Percentiles rank a stretch among this genome's conserved stretches.
Conservation (phyloP, 2,797 vertebrate genomes). For the Chelon auratus region DNA sequence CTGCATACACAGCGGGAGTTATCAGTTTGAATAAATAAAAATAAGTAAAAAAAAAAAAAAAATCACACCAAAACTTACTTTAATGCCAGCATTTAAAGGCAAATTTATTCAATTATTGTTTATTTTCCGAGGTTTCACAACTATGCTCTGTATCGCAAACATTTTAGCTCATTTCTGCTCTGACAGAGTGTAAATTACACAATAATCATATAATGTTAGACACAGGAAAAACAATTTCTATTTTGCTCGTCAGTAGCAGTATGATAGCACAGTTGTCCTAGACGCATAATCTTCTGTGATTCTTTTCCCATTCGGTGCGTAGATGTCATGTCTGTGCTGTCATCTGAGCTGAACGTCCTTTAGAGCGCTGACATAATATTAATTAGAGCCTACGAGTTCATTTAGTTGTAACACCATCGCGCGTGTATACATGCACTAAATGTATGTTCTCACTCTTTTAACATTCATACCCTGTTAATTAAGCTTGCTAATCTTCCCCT, state of each 20-base stretch:
- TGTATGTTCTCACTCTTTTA: conserved; percentile 88
- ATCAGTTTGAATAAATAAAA: background rate
- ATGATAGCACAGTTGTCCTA: conserved; percentile 30
- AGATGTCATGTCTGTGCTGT: conserved; percentile 87
- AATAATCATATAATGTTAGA: background rate
- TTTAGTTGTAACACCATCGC: conserved; percentile 91
- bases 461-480: conserved; percentile 99
- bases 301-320: conserved; percentile 77
- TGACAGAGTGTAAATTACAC: background rate
- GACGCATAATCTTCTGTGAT: conserved; percentile 55
- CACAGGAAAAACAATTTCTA: conserved; percentile 10
- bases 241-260: conserved; percentile 4
- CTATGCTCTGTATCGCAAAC: background rate
- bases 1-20: too few relatives aligned
- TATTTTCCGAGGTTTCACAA: background rate
- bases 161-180: background rate
- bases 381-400: conserved; percentile 98
- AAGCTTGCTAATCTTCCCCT: conserved; percentile 98
- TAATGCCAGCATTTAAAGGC: background rate
- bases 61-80: background rate
- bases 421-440: conserved; percentile 78
- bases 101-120: background rate
- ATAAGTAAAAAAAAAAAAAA: background rate
- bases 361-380: conserved; percentile 93
- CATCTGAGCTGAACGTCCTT: conserved; percentile 94